Evolutionary conservation across 2,888 invertebrate genomes (phyloP), one percentile per base, ranked within the genome.

Genomic region (Drymonia ruficornis): DNA sequence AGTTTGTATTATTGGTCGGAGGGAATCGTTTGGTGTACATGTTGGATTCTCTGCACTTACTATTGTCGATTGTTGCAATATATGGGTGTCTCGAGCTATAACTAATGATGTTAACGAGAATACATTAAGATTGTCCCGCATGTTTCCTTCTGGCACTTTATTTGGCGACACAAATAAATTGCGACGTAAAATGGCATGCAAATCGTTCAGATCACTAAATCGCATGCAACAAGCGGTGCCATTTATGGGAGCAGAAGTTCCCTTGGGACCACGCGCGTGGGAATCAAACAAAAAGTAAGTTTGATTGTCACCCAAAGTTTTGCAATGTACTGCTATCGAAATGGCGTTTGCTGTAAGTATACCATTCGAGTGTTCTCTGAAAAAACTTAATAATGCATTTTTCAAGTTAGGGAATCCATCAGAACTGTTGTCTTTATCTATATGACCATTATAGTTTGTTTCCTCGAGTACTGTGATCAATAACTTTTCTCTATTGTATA

Each of bases 191-290:
- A 58, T 38, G 40, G 18, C n/a, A 43, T 55, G 38, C 13, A 57
- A 51, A 29, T 57, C 49, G 9, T 54, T 53, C 7, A 59, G 11
- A n/a, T 49, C 36, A n/a, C 11, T 45, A 52, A 61, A 64, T 4
- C 49, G 23, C 52, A 64, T 57, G 29, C 64, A 59, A 49, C 60
- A 65, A 29, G 59, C 54, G 1, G 61, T 13, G 31, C 57, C 57
- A 13, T 43, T 28, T 18, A 12, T 38, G 8, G 62, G 52, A n/a
- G 62, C 60, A 15, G 13, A 12, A 54, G 40, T 43, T 0, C 56
- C 60, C 38, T 61, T 65, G 15, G 60, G 38, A 8, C 58, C 58
- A 44, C 56, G 48, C 12, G 64, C 57, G 48, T 65, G 56, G 7
- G 55, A 65, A 47, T 55, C 53, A 40, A 59, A 59, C 31, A 59